Conservation (phyloP, 2,888 invertebrate species). For the Epistrophe grossulariae region DNA sequence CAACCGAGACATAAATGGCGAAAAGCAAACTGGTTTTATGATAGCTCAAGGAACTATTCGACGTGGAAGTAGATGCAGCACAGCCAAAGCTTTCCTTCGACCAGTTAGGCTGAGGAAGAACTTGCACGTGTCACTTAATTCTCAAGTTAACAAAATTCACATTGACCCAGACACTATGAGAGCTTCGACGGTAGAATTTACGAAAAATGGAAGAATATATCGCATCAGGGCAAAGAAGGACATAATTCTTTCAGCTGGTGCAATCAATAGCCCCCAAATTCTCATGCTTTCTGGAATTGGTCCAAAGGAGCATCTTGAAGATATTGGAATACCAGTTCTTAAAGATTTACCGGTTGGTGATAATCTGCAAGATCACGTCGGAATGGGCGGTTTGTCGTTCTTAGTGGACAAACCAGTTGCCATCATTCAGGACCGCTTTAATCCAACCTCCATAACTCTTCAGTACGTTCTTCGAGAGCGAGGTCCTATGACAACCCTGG, state of each 20-base stretch:
- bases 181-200: constrained; percentile 92
- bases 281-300: constrained; percentile 96
- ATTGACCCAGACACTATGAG: constrained; percentile 90
- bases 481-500: constrained; percentile 94
- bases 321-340: constrained; percentile 89
- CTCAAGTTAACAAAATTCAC: constrained; percentile 90
- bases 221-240: constrained; percentile 91
- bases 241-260: constrained; percentile 94
- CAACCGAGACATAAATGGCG: constrained; percentile 93
- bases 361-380: constrained; percentile 95
- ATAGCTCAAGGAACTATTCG: constrained; percentile 92
- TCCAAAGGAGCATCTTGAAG: constrained; percentile 88
- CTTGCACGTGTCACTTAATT: constrained; percentile 91
- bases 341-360: constrained; percentile 91
- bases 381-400: constrained; percentile 88
- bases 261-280: constrained; percentile 96
- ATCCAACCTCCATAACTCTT: constrained; percentile 91
- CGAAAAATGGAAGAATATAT: constrained; percentile 89
- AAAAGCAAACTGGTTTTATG: constrained; percentile 91
- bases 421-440: constrained; percentile 91
- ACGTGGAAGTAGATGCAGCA: constrained; percentile 92
- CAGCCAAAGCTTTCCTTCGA: constrained; percentile 93
- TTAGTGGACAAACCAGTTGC: constrained; percentile 92
- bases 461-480: constrained; percentile 91
- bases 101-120: constrained; percentile 91